Evolutionary conservation across 2,888 invertebrate genomes (phyloP), one percentile per base, ranked within the genome.

Genomic region (Aleiodes alternator): DNA sequence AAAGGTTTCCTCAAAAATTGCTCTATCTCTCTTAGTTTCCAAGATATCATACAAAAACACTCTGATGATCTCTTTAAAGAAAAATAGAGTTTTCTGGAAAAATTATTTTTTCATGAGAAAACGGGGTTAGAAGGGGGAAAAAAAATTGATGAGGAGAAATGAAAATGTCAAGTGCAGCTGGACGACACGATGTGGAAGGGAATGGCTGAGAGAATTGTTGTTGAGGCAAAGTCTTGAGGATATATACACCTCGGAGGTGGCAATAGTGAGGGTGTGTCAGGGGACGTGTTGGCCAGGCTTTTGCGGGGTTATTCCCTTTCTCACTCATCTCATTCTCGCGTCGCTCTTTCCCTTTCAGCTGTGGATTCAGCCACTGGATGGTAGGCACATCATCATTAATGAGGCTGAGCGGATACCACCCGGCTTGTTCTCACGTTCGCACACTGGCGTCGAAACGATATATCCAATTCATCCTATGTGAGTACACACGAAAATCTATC

Each of bases 301-400:
- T 77, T 75, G 70, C 76, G 76, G 69, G 70, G 70, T 73, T 75
- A 57, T 66, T 77, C 61, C 69, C 61, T 38, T n/a, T 38, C 38
- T 43, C 43, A 43, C 43, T 43, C 23, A 29, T 34, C 53, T 43
- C 43, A 7, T 7, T 7, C 34, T 64, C 69, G 53, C 69, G 53
- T 43, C 31, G 34, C 72, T 55, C 72, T 53, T 75, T 55, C 69
- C 59, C 59, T 43, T 72, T 57, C 59, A 57, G 53, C 72, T 69
- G 43, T 55, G 76, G 73, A 70, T 78, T 53, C 73, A 73, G 64
- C 73, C 51, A 93, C 93, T 93, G 92, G 92, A 92, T 92, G 93
- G 93, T 93, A 92, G 93, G 92, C 93, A 93, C 93, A 93, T 93
- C 93, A 94, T 94, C 94, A 94, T 94, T 94, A 94, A 93, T 93